Percentiles rank a stretch among this genome's conserved stretches.
Conservation (phyloP, 2,888 invertebrate species). For the Entomobrya multifasciata region DNA sequence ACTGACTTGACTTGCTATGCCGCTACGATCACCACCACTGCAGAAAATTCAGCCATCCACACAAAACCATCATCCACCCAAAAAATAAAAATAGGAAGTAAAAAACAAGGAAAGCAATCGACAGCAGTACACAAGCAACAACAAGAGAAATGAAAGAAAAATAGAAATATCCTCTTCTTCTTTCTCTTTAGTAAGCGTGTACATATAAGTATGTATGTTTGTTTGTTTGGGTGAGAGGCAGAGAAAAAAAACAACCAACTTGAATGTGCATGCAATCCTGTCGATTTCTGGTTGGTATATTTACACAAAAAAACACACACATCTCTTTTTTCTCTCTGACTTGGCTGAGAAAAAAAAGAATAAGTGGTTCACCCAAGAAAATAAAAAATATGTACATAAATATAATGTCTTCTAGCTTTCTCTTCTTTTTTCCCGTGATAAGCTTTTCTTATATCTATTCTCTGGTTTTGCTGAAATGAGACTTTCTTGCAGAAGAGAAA, state of each 20-base stretch:
- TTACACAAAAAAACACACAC: conserved; percentile 5
- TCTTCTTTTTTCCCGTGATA: too few relatives aligned
- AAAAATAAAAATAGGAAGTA: conserved; percentile 46
- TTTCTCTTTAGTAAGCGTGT: too few relatives aligned
- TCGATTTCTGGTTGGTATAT: conserved; percentile 44
- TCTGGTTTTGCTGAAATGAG: too few relatives aligned
- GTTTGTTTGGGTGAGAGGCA: not conserved
- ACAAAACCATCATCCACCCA: conserved; percentile 45
- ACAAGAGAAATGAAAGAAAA: not conserved
- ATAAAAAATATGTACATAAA: too few relatives aligned
- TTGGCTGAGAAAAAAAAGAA: conserved; percentile 32
- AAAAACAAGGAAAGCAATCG: conserved; percentile 67
- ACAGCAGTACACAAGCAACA: conserved; percentile 12
- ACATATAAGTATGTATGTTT: not conserved
- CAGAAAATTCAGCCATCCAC: not conserved
- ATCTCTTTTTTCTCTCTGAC: conserved; percentile 50
- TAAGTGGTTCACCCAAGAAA: conserved; percentile 60
- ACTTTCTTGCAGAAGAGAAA: not conserved
- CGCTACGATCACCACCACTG: not conserved
- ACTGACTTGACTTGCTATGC: not conserved
- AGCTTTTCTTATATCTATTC: too few relatives aligned
- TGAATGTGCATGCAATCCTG: conserved; percentile 67
- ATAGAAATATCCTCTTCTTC: not conserved
- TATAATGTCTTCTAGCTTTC: conserved; percentile 68
- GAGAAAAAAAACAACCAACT: not conserved